Conservation (phyloP, 1,140 invertebrate species). For the Drosophila watanabei region DNA sequence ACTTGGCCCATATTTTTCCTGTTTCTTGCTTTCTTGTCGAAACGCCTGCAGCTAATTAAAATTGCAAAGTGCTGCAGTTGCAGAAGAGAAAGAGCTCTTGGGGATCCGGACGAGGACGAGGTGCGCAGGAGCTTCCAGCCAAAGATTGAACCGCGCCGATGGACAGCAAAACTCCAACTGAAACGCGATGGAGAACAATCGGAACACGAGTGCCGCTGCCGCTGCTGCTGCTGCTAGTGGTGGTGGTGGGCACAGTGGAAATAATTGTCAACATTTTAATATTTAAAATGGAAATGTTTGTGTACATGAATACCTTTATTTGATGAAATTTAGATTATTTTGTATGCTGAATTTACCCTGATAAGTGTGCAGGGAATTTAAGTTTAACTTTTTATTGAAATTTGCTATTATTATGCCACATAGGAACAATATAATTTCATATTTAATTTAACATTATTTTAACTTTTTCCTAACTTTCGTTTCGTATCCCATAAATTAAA, state of each 20-base stretch:
- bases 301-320: neutral
- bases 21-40: conserved; percentile 23
- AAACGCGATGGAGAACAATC: conserved; percentile 56
- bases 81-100: conserved; percentile 29
- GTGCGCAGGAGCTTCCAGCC: conserved; percentile 28
- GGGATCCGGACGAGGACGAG: neutral
- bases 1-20: conserved; percentile 72
- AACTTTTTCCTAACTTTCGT: neutral
- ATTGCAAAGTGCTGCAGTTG: conserved; percentile 68
- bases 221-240: no score
- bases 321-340: neutral
- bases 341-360: neutral
- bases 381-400: no score
- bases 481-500: neutral
- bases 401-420: no score
- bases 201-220: conserved; percentile 40
- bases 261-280: neutral
- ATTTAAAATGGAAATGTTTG: neutral
- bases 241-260: conserved; percentile 9
- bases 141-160: conserved; percentile 59
- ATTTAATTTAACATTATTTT: no score
- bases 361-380: no score
- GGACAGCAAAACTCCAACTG: conserved; percentile 82
- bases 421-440: no score
- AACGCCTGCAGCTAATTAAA: conserved; percentile 59